Evolutionary conservation across 1,140 invertebrate genomes (phyloP).

Genomic region (Schlechtendalia chinensis): DNA sequence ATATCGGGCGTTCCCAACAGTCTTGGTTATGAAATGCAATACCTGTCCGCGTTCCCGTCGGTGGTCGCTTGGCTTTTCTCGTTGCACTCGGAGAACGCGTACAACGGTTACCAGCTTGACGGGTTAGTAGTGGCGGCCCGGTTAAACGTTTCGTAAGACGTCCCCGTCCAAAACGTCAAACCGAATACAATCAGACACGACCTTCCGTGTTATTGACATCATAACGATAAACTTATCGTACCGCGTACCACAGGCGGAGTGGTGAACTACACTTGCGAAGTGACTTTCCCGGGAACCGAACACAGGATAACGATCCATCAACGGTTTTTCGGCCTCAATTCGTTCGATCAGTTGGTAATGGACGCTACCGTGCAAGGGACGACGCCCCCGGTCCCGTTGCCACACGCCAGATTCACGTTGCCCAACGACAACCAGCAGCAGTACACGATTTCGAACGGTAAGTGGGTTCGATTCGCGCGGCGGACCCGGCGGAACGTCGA

Average conservation of each 20-base stretch:
- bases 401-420: slow-evolving; percentile 1
- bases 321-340: slow-evolving; percentile 81
- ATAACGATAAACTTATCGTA: too few relatives aligned
- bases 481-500: too few relatives aligned
- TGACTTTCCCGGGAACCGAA: slow-evolving; percentile 70
- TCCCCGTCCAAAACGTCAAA: too few relatives aligned
- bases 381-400: slow-evolving; percentile 64
- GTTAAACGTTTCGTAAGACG: too few relatives aligned
- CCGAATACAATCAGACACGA: too few relatives aligned
- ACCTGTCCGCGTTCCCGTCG: slow-evolving; percentile 73
- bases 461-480: not conserved
- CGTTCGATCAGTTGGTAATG: slow-evolving; percentile 82
- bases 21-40: slow-evolving; percentile 76
- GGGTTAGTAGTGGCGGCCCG: slow-evolving; percentile 62
- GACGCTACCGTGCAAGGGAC: slow-evolving; percentile 76
- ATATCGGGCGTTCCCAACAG: slow-evolving; percentile 72
- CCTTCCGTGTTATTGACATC: too few relatives aligned
- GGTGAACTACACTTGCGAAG: slow-evolving; percentile 76
- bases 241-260: slow-evolving; percentile 72
- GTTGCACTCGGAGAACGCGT: slow-evolving; percentile 67
- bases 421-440: slow-evolving; percentile 25
- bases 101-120: slow-evolving; percentile 85
- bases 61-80: slow-evolving; percentile 92
- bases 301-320: slow-evolving; percentile 73
- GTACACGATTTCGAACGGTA: slow-evolving; percentile 25